Evolutionary conservation across 2,797 vertebrate species (phyloP).

Genomic region (Muraenolepis orangiensis): DNA sequence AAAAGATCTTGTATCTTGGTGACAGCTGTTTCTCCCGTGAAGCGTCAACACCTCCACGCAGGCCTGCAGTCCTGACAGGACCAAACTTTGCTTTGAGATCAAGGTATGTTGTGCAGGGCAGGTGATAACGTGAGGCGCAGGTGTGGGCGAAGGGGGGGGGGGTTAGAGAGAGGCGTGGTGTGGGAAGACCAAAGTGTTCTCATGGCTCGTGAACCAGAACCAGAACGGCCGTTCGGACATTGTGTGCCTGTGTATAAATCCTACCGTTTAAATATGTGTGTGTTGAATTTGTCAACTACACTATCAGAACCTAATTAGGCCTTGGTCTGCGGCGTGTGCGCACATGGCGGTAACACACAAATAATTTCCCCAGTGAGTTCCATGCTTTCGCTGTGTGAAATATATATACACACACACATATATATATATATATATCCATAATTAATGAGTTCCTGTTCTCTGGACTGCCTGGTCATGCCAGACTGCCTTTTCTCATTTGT

Average conservation of each 20-base stretch:
- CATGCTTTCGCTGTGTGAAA: constrained; percentile 30
- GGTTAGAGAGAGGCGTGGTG: not conserved
- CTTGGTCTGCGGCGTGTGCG: constrained; percentile 30
- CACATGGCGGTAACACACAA: not conserved
- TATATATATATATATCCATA: constrained; percentile 42
- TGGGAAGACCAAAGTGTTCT: not conserved
- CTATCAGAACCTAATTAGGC: constrained; percentile 61
- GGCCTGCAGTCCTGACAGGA: too few relatives aligned
- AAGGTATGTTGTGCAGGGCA: not conserved
- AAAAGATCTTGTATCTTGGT: too few relatives aligned
- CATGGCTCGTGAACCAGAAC: not conserved
- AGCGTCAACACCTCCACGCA: too few relatives aligned
- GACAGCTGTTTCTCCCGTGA: too few relatives aligned
- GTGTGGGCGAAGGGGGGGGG: not conserved
- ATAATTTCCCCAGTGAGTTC: too few relatives aligned
- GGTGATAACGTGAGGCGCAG: not conserved
- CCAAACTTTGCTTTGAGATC: not conserved
- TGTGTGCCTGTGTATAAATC: constrained; percentile 10
- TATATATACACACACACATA: constrained; percentile 47
- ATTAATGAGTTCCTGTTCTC: constrained; percentile 44
- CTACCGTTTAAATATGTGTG: constrained; percentile 14
- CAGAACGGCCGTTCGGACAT: not conserved
- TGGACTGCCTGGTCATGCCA: constrained; percentile 46
- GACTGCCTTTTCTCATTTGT: constrained; percentile 67
- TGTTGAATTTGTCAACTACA: constrained; percentile 38